Base-by-base conservation (phyloP, 2,113 vertebrate species). In the Porphyrio hochstetteri region DNA sequence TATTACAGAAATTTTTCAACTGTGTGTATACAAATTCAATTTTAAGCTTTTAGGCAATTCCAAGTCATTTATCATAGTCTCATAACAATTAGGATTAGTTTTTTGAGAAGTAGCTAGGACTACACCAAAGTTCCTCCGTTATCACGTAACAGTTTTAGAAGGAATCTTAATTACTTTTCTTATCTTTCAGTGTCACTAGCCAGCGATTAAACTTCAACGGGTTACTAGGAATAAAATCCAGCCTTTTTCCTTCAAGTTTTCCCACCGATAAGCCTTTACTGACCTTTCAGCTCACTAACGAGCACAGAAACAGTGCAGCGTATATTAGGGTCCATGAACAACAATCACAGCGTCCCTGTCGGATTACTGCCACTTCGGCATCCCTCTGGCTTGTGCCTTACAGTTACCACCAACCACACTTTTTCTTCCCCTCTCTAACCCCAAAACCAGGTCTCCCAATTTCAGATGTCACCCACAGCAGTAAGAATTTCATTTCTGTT, bases 181-280 rank as follows among this genome's bases (percentile, higher is more conserved):
- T 74, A 78, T 63, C 87, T 90, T 97, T 89, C 93, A 90, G 65
- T 28, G 81, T 95, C 92, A 83, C 82, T 82, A 95, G 71, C 56
- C 74, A 96, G 88, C 61, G 84, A 95, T 91, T 93, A 87, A 82
- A 93, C 25, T 77, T 65, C 63, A 70, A 28, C 0, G 1, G 77
- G 89, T 70, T 72, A 80, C n/a, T 44, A 59, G 7, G 53, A 95
- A 68, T 86, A 86, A 78, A 91, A 91, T 93, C 84, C 86, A 82
- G 88, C 92, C 27, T 56, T 93, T 93, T 96, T 95, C 95, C 96
- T 97, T 97, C 90, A 95, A 89, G 82, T 94, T 93, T 91, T 84
- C 85, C 90, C 84, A 96, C 88, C 38, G 55, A 53, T 2, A 88
- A 96, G 63, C 75, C 67, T 91, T 91, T 28, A 69, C 78, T 87